Evolutionary conservation across 2,888 invertebrate genomes (phyloP).

Genomic region (Rhimphoctona megacephalus): DNA sequence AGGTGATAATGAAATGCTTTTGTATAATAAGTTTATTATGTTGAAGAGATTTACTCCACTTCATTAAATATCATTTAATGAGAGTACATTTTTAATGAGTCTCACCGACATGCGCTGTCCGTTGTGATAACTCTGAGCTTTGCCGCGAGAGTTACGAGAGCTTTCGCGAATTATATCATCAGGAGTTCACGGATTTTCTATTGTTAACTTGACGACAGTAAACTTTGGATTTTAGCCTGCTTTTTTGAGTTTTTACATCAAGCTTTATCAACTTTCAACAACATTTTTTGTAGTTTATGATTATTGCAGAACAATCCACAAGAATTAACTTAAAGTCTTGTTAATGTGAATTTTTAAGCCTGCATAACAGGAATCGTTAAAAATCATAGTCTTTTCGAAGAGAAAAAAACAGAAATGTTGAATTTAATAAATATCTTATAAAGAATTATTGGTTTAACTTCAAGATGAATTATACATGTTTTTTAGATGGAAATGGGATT

Average conservation of each 20-base stretch:
- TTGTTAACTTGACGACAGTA: neutral
- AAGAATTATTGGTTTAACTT: too few relatives aligned
- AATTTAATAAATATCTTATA: too few relatives aligned
- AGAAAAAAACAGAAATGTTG: too few relatives aligned
- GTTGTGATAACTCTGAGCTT: slow-evolving; percentile 10
- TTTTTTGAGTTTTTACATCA: neutral
- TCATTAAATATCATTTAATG: slow-evolving; percentile 16
- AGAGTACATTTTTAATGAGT: slow-evolving; percentile 40
- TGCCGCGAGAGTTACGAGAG: neutral
- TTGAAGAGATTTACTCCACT: neutral
- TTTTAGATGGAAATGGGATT: too few relatives aligned
- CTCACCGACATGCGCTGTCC: neutral
- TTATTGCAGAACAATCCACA: neutral
- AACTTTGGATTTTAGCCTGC: neutral
- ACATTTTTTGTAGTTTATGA: neutral
- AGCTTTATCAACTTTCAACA: neutral
- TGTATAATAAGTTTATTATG: slow-evolving; percentile 17
- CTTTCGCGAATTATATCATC: neutral
- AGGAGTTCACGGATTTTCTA: neutral
- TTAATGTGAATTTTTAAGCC: too few relatives aligned
- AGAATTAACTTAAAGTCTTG: neutral
- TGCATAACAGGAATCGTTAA: too few relatives aligned
- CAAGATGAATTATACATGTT: too few relatives aligned
- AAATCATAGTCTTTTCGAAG: too few relatives aligned
- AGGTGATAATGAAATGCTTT: slow-evolving; percentile 1